A percentile compares a stretch with the other conserved stretches of the same genome.
These are phyloP conservation scores for Brachyhypopomus occidentalis DNA, from an alignment of 2,113 vertebrate genomes.

Conservation along the genomic window DNA sequence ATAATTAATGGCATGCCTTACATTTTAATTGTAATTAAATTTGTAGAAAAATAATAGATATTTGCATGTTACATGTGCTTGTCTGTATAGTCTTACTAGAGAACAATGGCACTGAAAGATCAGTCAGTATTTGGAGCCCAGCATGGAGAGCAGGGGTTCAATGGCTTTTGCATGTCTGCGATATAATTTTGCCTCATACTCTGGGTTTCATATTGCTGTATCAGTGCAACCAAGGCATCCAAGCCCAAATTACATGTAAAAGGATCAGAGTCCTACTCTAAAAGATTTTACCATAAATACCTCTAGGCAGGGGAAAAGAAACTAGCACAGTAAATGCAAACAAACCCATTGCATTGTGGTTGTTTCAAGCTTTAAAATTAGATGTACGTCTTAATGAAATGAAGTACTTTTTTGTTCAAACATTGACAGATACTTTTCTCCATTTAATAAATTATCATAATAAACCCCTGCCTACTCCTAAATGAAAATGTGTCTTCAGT, in stretches of 20 bases:
- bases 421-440: background rate
- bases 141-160: background rate
- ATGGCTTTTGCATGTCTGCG: constrained; percentile 15
- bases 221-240: background rate
- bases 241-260: constrained; percentile 13
- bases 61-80: constrained; percentile 6
- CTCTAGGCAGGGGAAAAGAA: constrained; percentile 7
- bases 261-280: constrained; percentile 23
- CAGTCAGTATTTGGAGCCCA: constrained; percentile 41
- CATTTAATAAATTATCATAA: background rate
- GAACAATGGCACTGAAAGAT: constrained; percentile 23
- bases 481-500: background rate
- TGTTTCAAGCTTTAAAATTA: constrained; percentile 56
- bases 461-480: background rate
- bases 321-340: constrained; percentile 36
- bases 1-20: background rate
- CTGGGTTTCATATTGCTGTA: constrained; percentile 2
- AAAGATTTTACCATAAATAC: background rate
- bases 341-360: constrained; percentile 26
- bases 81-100: constrained; percentile 25
- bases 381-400: background rate
- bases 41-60: background rate
- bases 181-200: constrained; percentile 13
- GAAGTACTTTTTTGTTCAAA: background rate
- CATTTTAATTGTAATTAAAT: background rate